Percentiles rank a stretch among this genome's conserved stretches.
These are phyloP conservation scores for Orgyia antiqua DNA, from an alignment of 2,888 invertebrate genomes.

Conservation along the genomic window DNA sequence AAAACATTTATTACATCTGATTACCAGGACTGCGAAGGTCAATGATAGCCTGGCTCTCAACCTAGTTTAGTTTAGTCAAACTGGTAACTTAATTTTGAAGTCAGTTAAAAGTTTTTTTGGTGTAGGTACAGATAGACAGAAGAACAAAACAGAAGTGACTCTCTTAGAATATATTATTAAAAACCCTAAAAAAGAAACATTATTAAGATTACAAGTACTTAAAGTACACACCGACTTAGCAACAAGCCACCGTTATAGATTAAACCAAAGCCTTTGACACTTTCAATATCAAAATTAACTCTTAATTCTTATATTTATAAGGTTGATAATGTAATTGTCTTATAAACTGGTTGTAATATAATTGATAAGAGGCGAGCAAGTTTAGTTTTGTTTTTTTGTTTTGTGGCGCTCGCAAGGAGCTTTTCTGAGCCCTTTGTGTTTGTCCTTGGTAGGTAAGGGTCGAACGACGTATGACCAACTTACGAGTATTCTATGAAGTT, in stretches of 20 bases:
- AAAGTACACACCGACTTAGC: constrained; percentile 22
- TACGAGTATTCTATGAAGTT: constrained; percentile 1
- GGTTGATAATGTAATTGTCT: constrained; percentile 14
- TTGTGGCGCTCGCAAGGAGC: constrained; percentile 18
- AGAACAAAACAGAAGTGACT: no score
- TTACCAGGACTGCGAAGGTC: no score
- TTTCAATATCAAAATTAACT: constrained; percentile 15
- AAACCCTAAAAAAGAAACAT: no score
- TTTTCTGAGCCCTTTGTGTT: constrained; percentile 15
- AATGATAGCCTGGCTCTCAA: no score
- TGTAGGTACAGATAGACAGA: no score
- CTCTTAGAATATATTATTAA: no score
- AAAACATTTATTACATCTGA: no score
- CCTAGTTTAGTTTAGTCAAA: no score
- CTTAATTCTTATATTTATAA: constrained; percentile 8
- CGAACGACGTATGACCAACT: constrained; percentile 20
- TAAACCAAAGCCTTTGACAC: constrained; percentile 42
- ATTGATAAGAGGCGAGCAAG: constrained; percentile 40
- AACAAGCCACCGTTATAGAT: constrained; percentile 43
- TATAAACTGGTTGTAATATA: constrained; percentile 41
- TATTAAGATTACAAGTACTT: constrained; percentile 19
- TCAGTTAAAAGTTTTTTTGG: no score
- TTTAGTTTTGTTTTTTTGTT: constrained; percentile 30
- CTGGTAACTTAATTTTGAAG: no score
- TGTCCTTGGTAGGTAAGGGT: constrained; percentile 22